Evolutionary conservation across 37 sponge, comb jelly and placozoan species (phyloP).

Genomic region (Halisarca cf. caerulea): DNA sequence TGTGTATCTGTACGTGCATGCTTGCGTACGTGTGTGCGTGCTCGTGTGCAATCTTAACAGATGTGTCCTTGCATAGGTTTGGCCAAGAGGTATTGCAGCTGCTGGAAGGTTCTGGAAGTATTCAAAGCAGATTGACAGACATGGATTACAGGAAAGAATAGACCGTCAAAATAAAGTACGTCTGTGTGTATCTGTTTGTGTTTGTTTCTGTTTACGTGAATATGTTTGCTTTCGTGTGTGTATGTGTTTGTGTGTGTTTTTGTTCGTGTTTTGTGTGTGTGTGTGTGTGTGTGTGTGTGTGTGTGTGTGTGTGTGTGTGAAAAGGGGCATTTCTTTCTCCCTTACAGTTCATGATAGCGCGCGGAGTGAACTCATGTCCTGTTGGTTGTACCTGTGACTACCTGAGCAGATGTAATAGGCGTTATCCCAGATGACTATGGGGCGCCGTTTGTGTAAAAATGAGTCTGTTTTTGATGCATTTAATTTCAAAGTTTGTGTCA

Average conservation of each 20-base stretch:
- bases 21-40: too few species aligned
- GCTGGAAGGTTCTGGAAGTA: constrained; percentile 52
- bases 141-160: not conserved
- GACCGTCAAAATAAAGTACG: not conserved
- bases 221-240: not conserved
- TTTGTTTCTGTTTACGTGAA: not conserved
- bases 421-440: not conserved
- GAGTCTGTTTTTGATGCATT: too few species aligned
- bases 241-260: too few species aligned
- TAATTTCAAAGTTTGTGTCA: too few species aligned
- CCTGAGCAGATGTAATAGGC: not conserved
- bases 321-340: not conserved
- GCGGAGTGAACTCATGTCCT: constrained; percentile 27
- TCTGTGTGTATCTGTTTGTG: too few species aligned
- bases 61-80: constrained; percentile 14
- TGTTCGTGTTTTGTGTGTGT: too few species aligned
- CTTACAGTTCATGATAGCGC: constrained; percentile 5
- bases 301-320: too few species aligned
- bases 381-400: constrained; percentile 25
- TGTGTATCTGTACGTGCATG: too few species aligned
- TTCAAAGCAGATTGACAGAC: not conserved
- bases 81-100: constrained; percentile 43
- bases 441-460: too few species aligned
- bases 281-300: not conserved
- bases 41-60: not conserved